phyloP scores from a whole-genome alignment of 2,888 invertebrate genomes.

The Trichogramma dendrolimi region DNA sequence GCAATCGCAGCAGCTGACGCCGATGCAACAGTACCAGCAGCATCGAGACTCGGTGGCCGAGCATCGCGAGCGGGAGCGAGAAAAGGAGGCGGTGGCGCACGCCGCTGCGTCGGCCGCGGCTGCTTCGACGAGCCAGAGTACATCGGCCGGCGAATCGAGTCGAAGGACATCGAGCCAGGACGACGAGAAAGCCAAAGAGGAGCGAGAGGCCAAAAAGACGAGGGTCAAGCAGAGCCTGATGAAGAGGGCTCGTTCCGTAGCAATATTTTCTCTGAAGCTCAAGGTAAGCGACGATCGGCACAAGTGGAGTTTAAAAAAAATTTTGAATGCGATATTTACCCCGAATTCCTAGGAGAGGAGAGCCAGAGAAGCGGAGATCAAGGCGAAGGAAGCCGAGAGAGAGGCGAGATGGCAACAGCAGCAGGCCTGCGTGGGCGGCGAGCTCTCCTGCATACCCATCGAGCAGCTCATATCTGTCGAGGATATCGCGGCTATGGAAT shows the following conservation, averaged over 20 bases:
- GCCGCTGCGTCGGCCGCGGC: background rate
- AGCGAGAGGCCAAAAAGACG: constrained; percentile 64
- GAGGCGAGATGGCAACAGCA: constrained; percentile 58
- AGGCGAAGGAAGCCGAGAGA: constrained; percentile 61
- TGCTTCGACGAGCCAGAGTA: too few species aligned
- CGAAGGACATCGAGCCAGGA: constrained; percentile 59
- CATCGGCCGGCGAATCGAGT: constrained; percentile 47
- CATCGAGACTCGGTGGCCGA: constrained; percentile 29
- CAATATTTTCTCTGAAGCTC: constrained; percentile 78
- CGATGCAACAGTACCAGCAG: constrained; percentile 37
- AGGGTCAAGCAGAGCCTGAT: constrained; percentile 72
- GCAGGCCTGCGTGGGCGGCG: constrained; percentile 73
- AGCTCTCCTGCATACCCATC: constrained; percentile 78
- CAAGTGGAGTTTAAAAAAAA: background rate
- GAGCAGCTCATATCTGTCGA: constrained; percentile 64
- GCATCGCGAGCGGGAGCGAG: constrained; percentile 31
- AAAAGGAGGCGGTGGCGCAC: constrained; percentile 34
- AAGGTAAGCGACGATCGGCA: constrained; percentile 45
- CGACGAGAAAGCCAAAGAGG: constrained; percentile 55
- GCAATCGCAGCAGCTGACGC: constrained; percentile 41
- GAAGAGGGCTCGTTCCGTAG: constrained; percentile 79
- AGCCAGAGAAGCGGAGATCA: constrained; percentile 71
- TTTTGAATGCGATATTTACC: background rate
- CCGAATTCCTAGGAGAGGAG: constrained; percentile 57
- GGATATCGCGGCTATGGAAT: constrained; percentile 52